These are phyloP conservation scores for Vulpes ferrilata DNA, from an alignment of 2,113 vertebrate species.

Conservation along the genomic window DNA sequence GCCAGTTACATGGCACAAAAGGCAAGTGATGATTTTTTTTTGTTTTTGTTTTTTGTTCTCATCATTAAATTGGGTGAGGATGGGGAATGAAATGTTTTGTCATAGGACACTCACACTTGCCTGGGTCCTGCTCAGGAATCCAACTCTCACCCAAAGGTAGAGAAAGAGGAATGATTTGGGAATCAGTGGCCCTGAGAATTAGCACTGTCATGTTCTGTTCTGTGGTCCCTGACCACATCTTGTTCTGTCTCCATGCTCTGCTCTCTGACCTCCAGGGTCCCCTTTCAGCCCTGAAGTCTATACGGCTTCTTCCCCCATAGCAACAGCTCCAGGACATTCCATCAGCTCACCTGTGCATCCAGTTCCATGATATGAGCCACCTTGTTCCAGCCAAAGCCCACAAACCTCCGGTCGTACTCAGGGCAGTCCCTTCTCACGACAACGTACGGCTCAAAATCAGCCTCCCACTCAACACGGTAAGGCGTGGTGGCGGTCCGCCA, in stretches of 20 bases:
- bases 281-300: not conserved
- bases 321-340: accelerated
- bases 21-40: not conserved
- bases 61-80: not conserved
- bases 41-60: not conserved
- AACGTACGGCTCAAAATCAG: conserved; percentile 98
- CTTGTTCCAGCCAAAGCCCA: conserved; percentile 99
- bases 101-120: not conserved
- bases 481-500: conserved; percentile 98
- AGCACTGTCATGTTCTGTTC: not conserved
- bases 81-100: not conserved
- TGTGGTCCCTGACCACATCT: not conserved
- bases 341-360: conserved; percentile 94
- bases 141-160: not conserved
- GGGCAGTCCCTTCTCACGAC: conserved; percentile 96
- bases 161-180: not conserved
- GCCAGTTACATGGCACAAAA: not conserved
- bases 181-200: not conserved
- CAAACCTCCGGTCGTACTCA: conserved; percentile 97
- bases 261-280: not conserved
- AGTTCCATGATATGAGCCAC: conserved; percentile 99
- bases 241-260: not conserved
- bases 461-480: conserved; percentile 98
- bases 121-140: not conserved
- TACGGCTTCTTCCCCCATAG: not conserved